Conservation (phyloP, 2,113 vertebrate species). For the Lates calcarifer region DNA sequence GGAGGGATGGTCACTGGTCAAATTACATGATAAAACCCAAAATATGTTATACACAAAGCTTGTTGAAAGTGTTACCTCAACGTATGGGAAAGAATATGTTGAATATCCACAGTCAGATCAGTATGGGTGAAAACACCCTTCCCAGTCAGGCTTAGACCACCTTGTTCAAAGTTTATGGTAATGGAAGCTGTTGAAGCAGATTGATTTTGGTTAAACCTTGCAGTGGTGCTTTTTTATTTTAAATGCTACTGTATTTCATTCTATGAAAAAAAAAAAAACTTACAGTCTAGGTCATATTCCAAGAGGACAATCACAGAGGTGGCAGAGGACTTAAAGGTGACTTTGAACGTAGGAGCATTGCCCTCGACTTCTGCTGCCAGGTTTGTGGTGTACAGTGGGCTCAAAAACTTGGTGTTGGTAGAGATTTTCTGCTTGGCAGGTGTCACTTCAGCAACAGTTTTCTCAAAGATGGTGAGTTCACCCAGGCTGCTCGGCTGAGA, state of each 20-base stretch:
- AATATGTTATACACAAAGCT: no score
- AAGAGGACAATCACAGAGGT: constrained; percentile 88
- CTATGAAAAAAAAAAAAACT: background rate
- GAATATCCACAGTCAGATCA: background rate
- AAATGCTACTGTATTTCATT: background rate
- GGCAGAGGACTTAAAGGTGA: constrained; percentile 86
- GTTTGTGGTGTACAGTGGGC: constrained; percentile 88
- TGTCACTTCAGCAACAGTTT: constrained; percentile 78
- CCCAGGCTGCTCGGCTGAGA: constrained; percentile 85
- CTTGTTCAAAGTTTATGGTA: background rate
- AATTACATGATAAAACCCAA: background rate
- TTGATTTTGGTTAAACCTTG: background rate
- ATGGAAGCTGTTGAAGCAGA: background rate
- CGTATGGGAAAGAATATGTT: background rate
- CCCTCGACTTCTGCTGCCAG: constrained; percentile 83
- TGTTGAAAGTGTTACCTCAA: background rate
- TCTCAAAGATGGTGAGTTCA: constrained; percentile 82
- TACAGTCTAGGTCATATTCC: constrained; percentile 86
- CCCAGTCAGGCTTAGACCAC: background rate
- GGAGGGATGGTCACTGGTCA: background rate
- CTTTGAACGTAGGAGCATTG: constrained; percentile 79
- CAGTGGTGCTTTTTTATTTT: background rate
- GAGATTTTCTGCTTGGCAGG: constrained; percentile 85
- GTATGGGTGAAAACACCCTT: background rate
- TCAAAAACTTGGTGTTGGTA: constrained; percentile 81